Conservation (phyloP, 2,888 invertebrate genomes). For the Euspilapteryx auroguttella region DNA sequence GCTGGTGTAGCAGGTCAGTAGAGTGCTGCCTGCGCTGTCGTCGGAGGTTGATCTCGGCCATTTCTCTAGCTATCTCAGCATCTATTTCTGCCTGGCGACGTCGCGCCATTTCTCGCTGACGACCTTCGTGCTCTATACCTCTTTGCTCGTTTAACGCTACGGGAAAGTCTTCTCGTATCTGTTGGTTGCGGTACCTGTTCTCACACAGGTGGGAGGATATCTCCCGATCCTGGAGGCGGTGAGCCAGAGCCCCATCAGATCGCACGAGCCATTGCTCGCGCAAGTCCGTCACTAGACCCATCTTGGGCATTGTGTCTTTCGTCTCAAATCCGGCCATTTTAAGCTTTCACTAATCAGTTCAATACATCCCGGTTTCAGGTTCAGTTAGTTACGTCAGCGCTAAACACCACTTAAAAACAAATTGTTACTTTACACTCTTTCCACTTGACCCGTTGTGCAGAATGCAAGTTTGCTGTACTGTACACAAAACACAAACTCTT, state of each 20-base stretch:
- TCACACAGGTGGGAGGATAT: constrained; percentile 50
- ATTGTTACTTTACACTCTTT: too few species aligned
- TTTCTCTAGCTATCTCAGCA: constrained; percentile 45
- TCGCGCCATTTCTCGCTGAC: constrained; percentile 28
- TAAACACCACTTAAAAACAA: not conserved
- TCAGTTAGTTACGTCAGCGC: not conserved
- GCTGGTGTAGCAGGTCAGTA: constrained; percentile 24
- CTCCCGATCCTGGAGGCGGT: constrained; percentile 49
- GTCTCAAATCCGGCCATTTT: constrained; percentile 43
- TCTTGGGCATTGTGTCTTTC: constrained; percentile 49
- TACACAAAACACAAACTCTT: constrained; percentile 13
- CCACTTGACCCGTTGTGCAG: not conserved
- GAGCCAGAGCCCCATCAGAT: constrained; percentile 46
- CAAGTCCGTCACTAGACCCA: constrained; percentile 47
- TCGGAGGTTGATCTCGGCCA: constrained; percentile 48
- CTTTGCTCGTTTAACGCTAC: constrained; percentile 44
- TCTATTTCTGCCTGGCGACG: constrained; percentile 47
- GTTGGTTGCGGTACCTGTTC: constrained; percentile 48
- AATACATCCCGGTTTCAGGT: constrained; percentile 4
- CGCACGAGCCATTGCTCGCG: constrained; percentile 53
- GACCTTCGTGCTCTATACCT: constrained; percentile 39
- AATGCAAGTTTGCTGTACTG: constrained; percentile 1
- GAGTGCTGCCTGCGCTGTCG: constrained; percentile 29
- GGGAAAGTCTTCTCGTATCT: constrained; percentile 52
- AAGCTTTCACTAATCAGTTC: constrained; percentile 9